These are phyloP conservation scores for Balearica regulorum DNA, from an alignment of 2,797 vertebrate species.

Conservation along the genomic window DNA sequence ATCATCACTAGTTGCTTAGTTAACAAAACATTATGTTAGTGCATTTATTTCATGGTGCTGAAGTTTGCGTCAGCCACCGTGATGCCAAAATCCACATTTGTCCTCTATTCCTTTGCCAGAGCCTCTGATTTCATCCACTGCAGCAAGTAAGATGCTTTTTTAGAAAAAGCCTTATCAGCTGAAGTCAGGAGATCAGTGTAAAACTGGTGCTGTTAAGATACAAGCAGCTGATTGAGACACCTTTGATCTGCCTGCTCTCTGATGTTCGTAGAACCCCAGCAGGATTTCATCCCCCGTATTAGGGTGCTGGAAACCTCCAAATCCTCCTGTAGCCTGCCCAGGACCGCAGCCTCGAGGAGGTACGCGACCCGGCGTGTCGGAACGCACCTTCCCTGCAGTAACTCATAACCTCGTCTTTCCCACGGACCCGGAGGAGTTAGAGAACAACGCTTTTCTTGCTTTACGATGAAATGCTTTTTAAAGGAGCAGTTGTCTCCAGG, in stretches of 20 bases:
- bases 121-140: neutral
- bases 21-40: fast-evolving
- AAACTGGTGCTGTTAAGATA: fast-evolving
- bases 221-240: no score
- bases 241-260: neutral
- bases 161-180: neutral
- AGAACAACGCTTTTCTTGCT: neutral
- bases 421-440: fast-evolving
- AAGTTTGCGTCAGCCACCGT: fast-evolving
- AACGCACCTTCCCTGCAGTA: neutral
- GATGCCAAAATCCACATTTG: neutral
- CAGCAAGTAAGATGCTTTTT: neutral
- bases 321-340: neutral
- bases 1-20: neutral
- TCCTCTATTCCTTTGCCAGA: neutral
- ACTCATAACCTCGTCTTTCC: fast-evolving
- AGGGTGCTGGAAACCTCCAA: neutral
- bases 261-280: fast-evolving
- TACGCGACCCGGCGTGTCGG: fast-evolving
- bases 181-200: neutral
- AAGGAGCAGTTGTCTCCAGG: neutral
- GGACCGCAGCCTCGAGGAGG: neutral
- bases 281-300: fast-evolving
- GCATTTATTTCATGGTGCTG: neutral
- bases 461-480: neutral